Conservation (phyloP, 2,888 invertebrate genomes). For the Automeris io region DNA sequence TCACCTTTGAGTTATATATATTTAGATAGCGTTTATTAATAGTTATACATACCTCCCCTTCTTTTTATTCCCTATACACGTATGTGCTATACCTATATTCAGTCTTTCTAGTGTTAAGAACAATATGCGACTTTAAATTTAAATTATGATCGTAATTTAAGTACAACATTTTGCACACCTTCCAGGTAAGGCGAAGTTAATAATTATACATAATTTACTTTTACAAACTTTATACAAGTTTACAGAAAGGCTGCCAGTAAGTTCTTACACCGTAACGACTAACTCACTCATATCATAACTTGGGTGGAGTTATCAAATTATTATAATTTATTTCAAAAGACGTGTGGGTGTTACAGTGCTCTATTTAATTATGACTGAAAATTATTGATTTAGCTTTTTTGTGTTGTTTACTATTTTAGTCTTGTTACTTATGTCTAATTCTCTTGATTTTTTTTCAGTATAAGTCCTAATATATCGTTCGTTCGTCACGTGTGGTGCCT, state of each 20-base stretch:
- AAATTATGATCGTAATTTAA: constrained; percentile 27
- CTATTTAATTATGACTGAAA: background rate
- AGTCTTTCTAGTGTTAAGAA: constrained; percentile 17
- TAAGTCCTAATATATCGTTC: too few relatives aligned
- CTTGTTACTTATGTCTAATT: too few relatives aligned
- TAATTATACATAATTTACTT: constrained; percentile 44
- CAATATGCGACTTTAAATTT: constrained; percentile 33
- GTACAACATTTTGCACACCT: constrained; percentile 39
- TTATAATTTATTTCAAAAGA: background rate
- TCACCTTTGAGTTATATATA: too few relatives aligned
- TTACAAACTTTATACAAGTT: constrained; percentile 33
- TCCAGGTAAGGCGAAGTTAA: constrained; percentile 29
- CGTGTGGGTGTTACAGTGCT: background rate
- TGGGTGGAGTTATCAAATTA: constrained; percentile 4
- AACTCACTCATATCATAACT: constrained; percentile 21
- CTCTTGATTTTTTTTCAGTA: too few relatives aligned
- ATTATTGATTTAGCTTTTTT: too few relatives aligned
- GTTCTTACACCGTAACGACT: constrained; percentile 17
- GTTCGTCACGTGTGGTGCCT: too few relatives aligned
- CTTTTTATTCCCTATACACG: background rate
- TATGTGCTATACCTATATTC: too few relatives aligned
- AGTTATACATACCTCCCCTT: too few relatives aligned
- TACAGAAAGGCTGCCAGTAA: constrained; percentile 22
- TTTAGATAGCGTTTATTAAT: too few relatives aligned
- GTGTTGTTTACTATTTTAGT: too few relatives aligned